A percentile compares a stretch with the other conserved stretches of the same genome.
These are phyloP conservation scores for Enteromius thamalakanensis DNA, from an alignment of 2,797 vertebrate species.

Conservation along the genomic window DNA sequence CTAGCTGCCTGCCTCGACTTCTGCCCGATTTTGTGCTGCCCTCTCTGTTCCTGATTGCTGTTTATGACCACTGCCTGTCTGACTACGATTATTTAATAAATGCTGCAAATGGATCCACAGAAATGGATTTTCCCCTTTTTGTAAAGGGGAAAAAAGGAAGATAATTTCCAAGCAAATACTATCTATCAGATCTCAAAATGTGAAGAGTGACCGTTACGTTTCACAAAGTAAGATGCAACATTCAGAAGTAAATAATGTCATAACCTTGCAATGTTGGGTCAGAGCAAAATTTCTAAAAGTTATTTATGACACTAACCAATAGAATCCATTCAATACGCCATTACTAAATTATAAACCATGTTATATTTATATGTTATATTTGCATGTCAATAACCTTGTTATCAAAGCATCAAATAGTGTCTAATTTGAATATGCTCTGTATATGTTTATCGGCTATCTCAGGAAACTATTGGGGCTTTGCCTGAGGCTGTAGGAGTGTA, in stretches of 20 bases:
- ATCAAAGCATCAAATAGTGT: conserved; percentile 23
- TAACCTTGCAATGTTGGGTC: not conserved
- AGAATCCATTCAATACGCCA: not conserved
- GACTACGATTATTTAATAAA: no score
- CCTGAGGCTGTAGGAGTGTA: conserved; percentile 38
- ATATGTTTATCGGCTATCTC: conserved; percentile 41
- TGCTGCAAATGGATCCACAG: no score
- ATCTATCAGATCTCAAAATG: not conserved
- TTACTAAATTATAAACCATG: not conserved
- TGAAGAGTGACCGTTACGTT: not conserved
- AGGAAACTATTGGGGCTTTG: conserved; percentile 29
- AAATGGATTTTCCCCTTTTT: no score
- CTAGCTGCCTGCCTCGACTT: no score
- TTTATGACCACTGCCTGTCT: no score
- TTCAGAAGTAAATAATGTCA: not conserved
- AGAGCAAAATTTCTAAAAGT: not conserved
- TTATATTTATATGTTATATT: conserved; percentile 25
- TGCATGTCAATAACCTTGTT: not conserved
- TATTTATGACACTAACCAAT: not conserved
- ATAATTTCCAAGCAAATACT: not conserved
- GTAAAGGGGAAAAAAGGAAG: no score
- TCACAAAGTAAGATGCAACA: not conserved
- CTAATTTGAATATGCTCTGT: conserved; percentile 39
- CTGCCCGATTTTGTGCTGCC: no score
- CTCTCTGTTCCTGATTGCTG: no score